phyloP scores from a whole-genome alignment of 2,113 vertebrate genomes.

The Lycaon pictus region DNA sequence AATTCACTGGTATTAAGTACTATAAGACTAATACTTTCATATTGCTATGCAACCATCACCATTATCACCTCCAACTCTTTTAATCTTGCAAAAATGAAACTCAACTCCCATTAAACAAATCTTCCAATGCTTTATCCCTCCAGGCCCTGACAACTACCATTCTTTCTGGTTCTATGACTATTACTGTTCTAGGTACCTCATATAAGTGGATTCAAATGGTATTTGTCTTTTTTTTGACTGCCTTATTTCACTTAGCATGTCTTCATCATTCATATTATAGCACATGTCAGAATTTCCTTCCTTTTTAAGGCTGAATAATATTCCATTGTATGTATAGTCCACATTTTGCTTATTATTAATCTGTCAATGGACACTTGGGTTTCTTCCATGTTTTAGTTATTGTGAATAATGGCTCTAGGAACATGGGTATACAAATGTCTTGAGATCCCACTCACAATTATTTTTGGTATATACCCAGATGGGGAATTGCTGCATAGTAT shows the following conservation, averaged over 20 bases:
- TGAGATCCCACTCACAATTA: background rate
- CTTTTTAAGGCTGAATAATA: background rate
- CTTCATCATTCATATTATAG: background rate
- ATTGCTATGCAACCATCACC: background rate
- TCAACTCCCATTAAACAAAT: background rate
- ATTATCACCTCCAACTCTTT: background rate
- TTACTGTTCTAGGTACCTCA: background rate
- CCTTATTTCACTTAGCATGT: background rate
- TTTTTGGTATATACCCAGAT: background rate
- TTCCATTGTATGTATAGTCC: background rate
- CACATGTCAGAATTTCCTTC: background rate
- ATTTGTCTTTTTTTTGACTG: background rate
- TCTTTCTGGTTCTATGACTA: background rate
- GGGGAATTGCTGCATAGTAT: background rate
- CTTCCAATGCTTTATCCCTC: background rate
- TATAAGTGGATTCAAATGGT: background rate
- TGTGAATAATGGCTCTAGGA: background rate
- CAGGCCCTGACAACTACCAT: background rate
- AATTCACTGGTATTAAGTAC: background rate
- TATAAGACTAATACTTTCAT: background rate
- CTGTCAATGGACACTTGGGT: background rate
- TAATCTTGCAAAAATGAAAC: slow-evolving; percentile 5
- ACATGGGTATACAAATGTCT: background rate
- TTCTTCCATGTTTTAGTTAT: background rate
- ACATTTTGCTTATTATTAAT: background rate